Evolutionary conservation across 2,797 vertebrate genomes (phyloP), one percentile per base, ranked within the genome.

Genomic region (Etheostoma perlongum): DNA sequence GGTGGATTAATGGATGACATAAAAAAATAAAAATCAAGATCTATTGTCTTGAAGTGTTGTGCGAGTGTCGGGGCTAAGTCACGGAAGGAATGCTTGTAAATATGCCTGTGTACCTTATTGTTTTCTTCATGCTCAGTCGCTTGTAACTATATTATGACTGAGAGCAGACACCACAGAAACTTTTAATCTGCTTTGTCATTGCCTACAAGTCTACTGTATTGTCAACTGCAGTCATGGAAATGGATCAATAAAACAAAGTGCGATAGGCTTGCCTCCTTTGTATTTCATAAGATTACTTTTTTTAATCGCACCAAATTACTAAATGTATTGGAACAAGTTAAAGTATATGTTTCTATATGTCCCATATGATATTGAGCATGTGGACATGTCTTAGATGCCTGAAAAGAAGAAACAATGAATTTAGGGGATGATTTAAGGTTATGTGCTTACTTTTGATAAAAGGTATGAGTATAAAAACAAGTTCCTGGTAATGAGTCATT

Each of bases 141-240:
- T 91, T 94, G 89, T 92, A 93, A 91, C 92, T 91, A 88, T 91
- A 93, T 85, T 93, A 94, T 90, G 91, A 93, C 91, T 90, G 86
- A 89, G 86, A 85, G 72, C 82, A 47, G 81, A 91, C 62, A 42
- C 83, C 86, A 87, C 88, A 84, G 78, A 80, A 84, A 88, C 73
- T 85, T 90, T 93, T 86, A 91, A 86, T 91, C 89, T 88, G 92
- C 92, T 93, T 89, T 87, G 90, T 91, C 90, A 88, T 88, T 83
- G 88, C 90, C 85, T 91, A 89, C 76, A 82, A 86, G 86, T 82
- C 79, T 64, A 88, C 89, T 92, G 78, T 89, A 81, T 81, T 92
- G 90, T 93, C 83, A 89, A 91, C 90, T 93, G 90, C 93, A 91
- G 87, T 85, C 81, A 90, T 89, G 76, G 76, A 88, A 92, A 91